phyloP scores from a whole-genome alignment of 2,888 invertebrate genomes.

The Hypolimnas misippus region DNA sequence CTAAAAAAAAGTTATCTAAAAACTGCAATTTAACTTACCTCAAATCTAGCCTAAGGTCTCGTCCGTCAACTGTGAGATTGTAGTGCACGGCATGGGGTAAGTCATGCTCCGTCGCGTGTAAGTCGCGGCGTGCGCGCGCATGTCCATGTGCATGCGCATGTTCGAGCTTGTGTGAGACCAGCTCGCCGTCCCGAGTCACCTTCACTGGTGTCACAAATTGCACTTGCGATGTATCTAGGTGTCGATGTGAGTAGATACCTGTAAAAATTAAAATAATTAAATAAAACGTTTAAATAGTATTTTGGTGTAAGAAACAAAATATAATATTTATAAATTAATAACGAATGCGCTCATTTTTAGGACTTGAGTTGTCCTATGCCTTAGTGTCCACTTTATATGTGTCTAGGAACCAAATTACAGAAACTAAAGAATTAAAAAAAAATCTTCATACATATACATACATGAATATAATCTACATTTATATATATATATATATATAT shows the following conservation, averaged over 20 bases:
- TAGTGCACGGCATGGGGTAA: slow-evolving; percentile 71
- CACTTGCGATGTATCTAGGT: slow-evolving; percentile 79
- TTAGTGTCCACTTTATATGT: too few relatives aligned
- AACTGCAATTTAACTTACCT: slow-evolving; percentile 56
- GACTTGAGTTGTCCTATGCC: too few relatives aligned
- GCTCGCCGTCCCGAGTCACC: slow-evolving; percentile 82
- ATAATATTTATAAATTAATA: too few relatives aligned
- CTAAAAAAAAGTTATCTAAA: not conserved
- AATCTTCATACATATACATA: too few relatives aligned
- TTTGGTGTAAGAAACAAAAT: too few relatives aligned
- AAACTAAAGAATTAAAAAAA: too few relatives aligned
- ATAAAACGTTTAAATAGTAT: too few relatives aligned
- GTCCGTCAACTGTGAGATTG: slow-evolving; percentile 77
- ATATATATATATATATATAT: too few relatives aligned
- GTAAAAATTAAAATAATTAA: slow-evolving; percentile 32
- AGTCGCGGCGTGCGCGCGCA: slow-evolving; percentile 79
- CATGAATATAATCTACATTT: too few relatives aligned
- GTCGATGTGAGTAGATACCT: slow-evolving; percentile 80
- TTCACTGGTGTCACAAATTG: slow-evolving; percentile 86
- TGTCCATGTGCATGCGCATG: slow-evolving; percentile 81
- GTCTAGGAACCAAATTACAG: too few relatives aligned
- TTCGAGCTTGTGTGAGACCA: slow-evolving; percentile 82
- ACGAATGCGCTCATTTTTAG: too few relatives aligned
- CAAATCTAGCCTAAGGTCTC: slow-evolving; percentile 73
- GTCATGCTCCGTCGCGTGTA: slow-evolving; percentile 60